Base-by-base conservation (phyloP, 2,797 vertebrate species). In the Anomalospiza imberbis region DNA sequence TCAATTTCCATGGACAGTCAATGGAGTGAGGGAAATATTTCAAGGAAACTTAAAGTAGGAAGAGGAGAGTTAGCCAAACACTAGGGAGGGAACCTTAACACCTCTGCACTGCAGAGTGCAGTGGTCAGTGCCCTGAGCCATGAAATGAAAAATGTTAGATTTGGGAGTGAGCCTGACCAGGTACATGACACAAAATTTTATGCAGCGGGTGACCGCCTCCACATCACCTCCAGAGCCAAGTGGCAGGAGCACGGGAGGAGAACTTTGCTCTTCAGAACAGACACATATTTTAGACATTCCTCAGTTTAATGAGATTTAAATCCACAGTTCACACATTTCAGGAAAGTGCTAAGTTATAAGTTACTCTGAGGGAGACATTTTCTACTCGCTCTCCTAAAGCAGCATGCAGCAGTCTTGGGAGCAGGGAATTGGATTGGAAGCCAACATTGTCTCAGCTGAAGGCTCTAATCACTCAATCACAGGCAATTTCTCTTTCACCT, bases 401-500 rank as follows among this genome's bases (percentile, higher is more conserved):
- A 62, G 38, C 3, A 4, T 65, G 55, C 21, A 50, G n/a, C 22
- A 80, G 51, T 31, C 51, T 48, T 60, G 47, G 51, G 50, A 93
- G 32, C 3, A 80, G 55, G 21, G 21, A 91, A 76, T 24, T 4
- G 8, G 72, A 84, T 58, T n/a, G 82, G 62, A 86, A 17, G 53
- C 63, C 85, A 91, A 60, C 32, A 76, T 8, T 79, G 58, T 48
- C 70, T 85, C 71, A 61, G 65, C 21, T 80, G 87, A 91, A 70
- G 48, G 36, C 72, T 80, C 48, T 89, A 85, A 88, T 80, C 42
- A 75, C 68, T 91, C 79, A 73, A 5, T 78, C 72, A 94, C 28
- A 86, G 62, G 70, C 76, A 90, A 88, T 53, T 72, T 93, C 48
- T 91, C 76, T 86, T 75, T 72, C 48, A 92, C 40, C 73, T 93